A percentile compares a stretch with the other conserved stretches of the same genome.
Conservation (phyloP, 64 coral and sea anemone genomes). For the Montipora capricornis region DNA sequence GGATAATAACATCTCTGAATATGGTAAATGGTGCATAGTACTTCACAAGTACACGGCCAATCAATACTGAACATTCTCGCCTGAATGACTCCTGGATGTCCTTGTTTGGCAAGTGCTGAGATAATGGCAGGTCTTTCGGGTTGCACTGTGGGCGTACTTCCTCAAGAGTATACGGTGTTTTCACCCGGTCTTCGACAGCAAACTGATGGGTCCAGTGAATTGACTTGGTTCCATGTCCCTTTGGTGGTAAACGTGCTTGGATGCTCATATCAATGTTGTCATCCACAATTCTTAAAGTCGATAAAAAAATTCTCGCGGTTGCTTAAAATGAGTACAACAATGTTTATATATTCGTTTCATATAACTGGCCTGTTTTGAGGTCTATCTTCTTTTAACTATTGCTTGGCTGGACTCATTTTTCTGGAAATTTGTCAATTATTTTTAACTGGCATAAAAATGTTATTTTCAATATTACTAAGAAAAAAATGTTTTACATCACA, state of each 20-base stretch:
- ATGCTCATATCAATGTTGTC: conserved; percentile 63
- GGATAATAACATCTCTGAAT: conserved; percentile 53
- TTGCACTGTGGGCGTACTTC: conserved; percentile 51
- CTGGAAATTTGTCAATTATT: too few relatives aligned
- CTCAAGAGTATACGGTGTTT: not conserved
- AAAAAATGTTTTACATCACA: too few relatives aligned
- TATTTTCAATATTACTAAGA: too few relatives aligned
- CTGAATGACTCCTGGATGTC: conserved; percentile 52
- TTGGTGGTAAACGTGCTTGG: conserved; percentile 28
- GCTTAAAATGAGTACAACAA: too few relatives aligned
- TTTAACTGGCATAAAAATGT: too few relatives aligned
- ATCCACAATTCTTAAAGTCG: conserved; percentile 30
- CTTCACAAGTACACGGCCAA: conserved; percentile 50
- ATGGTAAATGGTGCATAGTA: conserved; percentile 47
- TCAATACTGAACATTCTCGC: conserved; percentile 54
- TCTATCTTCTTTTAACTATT: too few relatives aligned
- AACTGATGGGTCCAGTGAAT: conserved; percentile 73
- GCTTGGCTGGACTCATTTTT: too few relatives aligned
- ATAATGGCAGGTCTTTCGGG: conserved; percentile 44
- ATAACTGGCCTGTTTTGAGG: too few relatives aligned
- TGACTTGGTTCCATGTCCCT: conserved; percentile 35
- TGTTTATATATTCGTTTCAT: too few relatives aligned
- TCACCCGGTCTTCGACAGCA: conserved; percentile 35
- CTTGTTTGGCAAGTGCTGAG: conserved; percentile 36
- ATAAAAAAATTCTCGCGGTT: too few relatives aligned